Evolutionary conservation across 2,888 invertebrate genomes (phyloP), one percentile per base, ranked within the genome.

Genomic region (Caenorhabditis doughertyi): DNA sequence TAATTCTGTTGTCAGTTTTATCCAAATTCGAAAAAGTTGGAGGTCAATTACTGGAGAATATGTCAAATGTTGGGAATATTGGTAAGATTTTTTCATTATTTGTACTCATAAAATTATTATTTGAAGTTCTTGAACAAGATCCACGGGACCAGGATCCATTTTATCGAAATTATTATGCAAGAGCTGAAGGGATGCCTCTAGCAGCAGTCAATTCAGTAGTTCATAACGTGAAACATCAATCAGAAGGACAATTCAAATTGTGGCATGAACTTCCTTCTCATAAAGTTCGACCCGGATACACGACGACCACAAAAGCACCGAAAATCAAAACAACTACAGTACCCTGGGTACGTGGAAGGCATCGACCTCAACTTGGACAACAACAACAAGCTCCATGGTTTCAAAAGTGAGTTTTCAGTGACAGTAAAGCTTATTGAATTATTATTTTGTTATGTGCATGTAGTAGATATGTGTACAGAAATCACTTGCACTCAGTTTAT

Each of bases 141-240:
- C 81, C 81, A 13, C 74, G 81, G 9, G 29, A 81, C 3, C 81
- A 81, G 25, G 81, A 81, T 56, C 81, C 81, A 23, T 81, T 81
- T 62, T 81, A 81, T 29, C 81, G 71, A 3, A 32, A 74, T 39
- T 58, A 23, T 16, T 64, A 76, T 29, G 81, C 81, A 3, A 56
- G 76, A 27, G 81, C 76, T 42, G 71, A 56, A 39, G 81, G 81
- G 49, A 58, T 81, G 47, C 76, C 81, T 21, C 44, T 81, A 21
- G 81, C 81, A 11, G 53, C 81, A 7, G 81, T 76, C n/a, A 81
- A 76, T 71, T 81, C 81, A 21, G 74, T 81, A 2, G 76, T 81
- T 16, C 81, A 81, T 35, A 81, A 81, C 21, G 71, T 81, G 21
- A 81, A 81, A 27, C 73, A 81, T 49, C 68, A 55, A 13, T 62